A percentile compares a stretch with the other conserved stretches of the same genome.
Evolutionary conservation across 2,113 vertebrate species (phyloP).

Genomic region (Hypanus sabinus): DNA sequence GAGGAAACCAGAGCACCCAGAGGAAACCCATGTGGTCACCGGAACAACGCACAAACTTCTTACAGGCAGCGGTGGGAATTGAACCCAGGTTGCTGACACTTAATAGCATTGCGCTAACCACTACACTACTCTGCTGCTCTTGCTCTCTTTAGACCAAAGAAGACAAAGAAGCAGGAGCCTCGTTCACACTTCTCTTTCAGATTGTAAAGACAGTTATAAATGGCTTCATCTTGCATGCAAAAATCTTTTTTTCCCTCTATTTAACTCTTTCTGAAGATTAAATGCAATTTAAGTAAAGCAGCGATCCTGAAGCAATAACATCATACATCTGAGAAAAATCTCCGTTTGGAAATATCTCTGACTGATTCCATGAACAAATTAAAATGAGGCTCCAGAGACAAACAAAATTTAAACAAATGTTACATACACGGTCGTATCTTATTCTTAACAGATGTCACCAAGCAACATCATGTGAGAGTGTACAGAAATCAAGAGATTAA

Average conservation of each 20-base stretch:
- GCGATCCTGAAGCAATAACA: conserved; percentile 20
- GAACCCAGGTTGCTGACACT: too few relatives aligned
- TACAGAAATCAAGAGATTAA: not conserved
- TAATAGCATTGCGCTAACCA: too few relatives aligned
- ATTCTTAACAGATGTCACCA: not conserved
- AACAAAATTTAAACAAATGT: not conserved
- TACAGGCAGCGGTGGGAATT: too few relatives aligned
- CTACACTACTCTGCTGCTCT: not conserved
- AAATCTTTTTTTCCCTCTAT: not conserved
- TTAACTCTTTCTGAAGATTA: conserved; percentile 17
- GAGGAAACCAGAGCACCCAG: too few relatives aligned
- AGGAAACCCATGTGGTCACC: too few relatives aligned
- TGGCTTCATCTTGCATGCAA: not conserved
- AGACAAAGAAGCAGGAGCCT: too few relatives aligned
- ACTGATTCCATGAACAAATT: conserved; percentile 22
- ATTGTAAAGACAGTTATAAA: not conserved
- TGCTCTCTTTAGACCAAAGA: not conserved
- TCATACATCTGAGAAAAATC: not conserved
- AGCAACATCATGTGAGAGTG: not conserved
- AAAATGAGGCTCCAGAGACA: conserved; percentile 23
- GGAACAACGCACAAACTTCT: too few relatives aligned
- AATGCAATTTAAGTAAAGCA: not conserved
- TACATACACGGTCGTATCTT: not conserved
- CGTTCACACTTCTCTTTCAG: not conserved
- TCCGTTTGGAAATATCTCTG: not conserved